Conservation (phyloP, 2,888 invertebrate species). For the Blastobasis adustella region DNA sequence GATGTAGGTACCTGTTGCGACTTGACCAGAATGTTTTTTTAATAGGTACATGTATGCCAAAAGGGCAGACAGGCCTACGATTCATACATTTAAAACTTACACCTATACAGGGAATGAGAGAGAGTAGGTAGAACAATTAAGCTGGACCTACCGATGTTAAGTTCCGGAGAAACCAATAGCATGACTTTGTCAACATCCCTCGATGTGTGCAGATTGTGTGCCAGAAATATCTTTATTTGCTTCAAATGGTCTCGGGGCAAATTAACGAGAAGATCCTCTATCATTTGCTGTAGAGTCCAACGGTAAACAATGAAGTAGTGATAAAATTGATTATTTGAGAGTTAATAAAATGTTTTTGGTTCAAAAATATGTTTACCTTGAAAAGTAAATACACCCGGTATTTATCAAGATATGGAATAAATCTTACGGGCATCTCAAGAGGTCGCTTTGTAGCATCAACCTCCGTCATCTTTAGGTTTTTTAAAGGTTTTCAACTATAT, state of each 20-base stretch:
- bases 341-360: not conserved
- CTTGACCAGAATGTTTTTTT: too few species aligned
- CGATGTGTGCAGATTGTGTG: conserved; percentile 56
- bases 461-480: conserved; percentile 46
- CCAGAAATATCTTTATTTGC: conserved; percentile 75
- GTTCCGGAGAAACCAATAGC: conserved; percentile 65
- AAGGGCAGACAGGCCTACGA: too few species aligned
- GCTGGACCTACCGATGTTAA: conserved; percentile 34
- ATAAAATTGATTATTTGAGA: not conserved
- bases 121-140: not conserved
- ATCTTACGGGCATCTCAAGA: conserved; percentile 58
- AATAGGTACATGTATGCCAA: too few species aligned
- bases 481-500: too few species aligned
- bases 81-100: too few species aligned
- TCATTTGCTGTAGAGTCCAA: conserved; percentile 65
- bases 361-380: conserved; percentile 50
- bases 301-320: not conserved
- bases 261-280: conserved; percentile 73
- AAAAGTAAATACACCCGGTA: conserved; percentile 78
- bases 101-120: too few species aligned
- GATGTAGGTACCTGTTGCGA: too few species aligned
- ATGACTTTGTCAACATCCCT: conserved; percentile 72
- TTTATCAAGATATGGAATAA: conserved; percentile 79
- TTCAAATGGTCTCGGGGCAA: conserved; percentile 78
- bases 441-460: conserved; percentile 55